Percentiles rank a stretch among this genome's conserved stretches.
These are phyloP conservation scores for Heliconius congener DNA, from an alignment of 1,140 invertebrate genomes.

Conservation along the genomic window DNA sequence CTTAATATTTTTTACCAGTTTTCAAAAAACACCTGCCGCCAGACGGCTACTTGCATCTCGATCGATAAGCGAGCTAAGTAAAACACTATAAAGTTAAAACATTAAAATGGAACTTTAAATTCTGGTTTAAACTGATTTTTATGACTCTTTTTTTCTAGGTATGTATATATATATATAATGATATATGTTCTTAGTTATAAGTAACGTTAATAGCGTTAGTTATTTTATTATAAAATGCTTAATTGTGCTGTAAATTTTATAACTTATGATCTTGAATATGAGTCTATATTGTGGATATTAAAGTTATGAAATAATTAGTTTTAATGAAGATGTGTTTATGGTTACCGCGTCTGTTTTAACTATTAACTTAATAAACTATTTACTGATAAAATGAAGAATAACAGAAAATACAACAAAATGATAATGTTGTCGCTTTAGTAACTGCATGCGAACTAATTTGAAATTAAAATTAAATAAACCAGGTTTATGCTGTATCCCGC, in stretches of 20 bases:
- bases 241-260: slow-evolving; percentile 14
- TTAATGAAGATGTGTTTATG: neutral
- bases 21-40: slow-evolving; percentile 45
- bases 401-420: no score
- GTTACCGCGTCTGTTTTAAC: neutral
- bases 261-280: neutral
- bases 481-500: no score
- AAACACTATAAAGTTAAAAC: slow-evolving; percentile 62
- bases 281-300: neutral
- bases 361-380: no score
- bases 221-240: slow-evolving; percentile 13
- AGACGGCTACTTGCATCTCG: slow-evolving; percentile 32
- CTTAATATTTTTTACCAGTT: neutral
- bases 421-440: no score
- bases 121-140: slow-evolving; percentile 7
- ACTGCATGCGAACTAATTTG: no score
- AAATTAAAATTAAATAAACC: no score
- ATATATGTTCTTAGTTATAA: neutral
- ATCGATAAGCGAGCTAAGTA: slow-evolving; percentile 47
- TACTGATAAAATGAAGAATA: no score
- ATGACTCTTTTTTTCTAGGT: neutral
- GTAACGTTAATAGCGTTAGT: neutral
- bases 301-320: neutral
- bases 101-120: slow-evolving; percentile 63
- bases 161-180: neutral